A percentile compares a stretch with the other conserved stretches of the same genome.
These are phyloP conservation scores for Enteromius argenteus DNA, from an alignment of 2,797 vertebrate species.

Conservation along the genomic window DNA sequence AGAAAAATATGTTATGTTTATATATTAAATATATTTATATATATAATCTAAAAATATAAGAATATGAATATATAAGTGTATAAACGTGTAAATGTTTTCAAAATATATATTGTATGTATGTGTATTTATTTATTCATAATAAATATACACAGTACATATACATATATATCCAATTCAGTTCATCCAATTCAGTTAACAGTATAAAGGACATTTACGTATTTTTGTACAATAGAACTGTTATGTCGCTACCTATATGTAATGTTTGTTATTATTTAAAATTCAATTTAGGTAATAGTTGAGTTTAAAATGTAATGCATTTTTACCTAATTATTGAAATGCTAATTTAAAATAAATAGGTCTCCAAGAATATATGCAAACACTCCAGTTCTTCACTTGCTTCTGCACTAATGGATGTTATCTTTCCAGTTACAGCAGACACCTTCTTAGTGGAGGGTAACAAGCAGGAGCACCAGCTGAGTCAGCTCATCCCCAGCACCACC, in stretches of 20 bases:
- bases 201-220: not conserved
- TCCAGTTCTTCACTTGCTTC: not conserved
- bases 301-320: not conserved
- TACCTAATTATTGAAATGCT: not conserved
- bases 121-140: no score
- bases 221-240: not conserved
- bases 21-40: no score
- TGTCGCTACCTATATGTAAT: not conserved
- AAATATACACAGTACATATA: no score
- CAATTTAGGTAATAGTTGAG: not conserved
- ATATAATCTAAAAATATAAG: no score
- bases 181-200: not conserved
- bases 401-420: not conserved
- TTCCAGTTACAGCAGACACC: conserved; percentile 89
- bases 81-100: no score
- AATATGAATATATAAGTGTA: no score
- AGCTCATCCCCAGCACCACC: conserved; percentile 89
- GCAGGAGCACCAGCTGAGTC: conserved; percentile 89
- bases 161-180: no score
- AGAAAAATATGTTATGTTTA: no score
- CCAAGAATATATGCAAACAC: not conserved
- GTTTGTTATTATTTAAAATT: not conserved
- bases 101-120: no score
- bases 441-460: conserved; percentile 89
- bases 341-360: not conserved